Conservation (phyloP, 2,113 vertebrate genomes). For the Gymnobelideus leadbeateri region DNA sequence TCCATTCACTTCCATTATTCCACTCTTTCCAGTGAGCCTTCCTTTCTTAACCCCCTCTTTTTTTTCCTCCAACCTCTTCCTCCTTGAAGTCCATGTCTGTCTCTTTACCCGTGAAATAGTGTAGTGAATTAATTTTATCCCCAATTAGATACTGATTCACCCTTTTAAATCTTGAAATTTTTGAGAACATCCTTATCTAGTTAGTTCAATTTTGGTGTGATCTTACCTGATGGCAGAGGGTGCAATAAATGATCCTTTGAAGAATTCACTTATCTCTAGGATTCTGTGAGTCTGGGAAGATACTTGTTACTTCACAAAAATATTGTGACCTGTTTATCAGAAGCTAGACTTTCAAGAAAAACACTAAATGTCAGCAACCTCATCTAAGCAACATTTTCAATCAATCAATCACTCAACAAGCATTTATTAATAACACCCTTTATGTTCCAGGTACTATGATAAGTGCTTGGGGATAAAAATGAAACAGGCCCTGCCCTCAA, state of each 20-base stretch:
- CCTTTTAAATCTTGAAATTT: conserved; percentile 13
- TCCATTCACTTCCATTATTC: background rate
- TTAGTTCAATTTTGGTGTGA: conserved; percentile 6
- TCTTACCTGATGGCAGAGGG: background rate
- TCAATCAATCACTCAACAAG: background rate
- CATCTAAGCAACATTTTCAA: background rate
- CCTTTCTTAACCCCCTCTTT: background rate
- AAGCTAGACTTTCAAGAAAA: background rate
- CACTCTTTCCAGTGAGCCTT: background rate
- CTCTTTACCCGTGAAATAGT: background rate
- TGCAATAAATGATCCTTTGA: background rate
- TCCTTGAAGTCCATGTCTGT: background rate
- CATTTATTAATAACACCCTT: background rate
- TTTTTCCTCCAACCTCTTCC: background rate
- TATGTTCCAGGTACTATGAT: too few relatives aligned
- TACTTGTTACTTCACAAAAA: background rate
- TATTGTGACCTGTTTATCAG: background rate
- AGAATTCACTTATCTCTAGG: background rate
- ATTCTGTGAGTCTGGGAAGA: background rate
- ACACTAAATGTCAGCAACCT: background rate
- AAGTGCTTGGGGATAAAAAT: too few relatives aligned
- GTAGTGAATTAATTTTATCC: background rate
- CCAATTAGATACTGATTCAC: conserved; percentile 7
- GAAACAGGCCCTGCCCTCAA: too few relatives aligned
- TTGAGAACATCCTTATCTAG: background rate